Evolutionary conservation across 2,888 invertebrate species (phyloP).

Genomic region (Caenorhabditis sp.): DNA sequence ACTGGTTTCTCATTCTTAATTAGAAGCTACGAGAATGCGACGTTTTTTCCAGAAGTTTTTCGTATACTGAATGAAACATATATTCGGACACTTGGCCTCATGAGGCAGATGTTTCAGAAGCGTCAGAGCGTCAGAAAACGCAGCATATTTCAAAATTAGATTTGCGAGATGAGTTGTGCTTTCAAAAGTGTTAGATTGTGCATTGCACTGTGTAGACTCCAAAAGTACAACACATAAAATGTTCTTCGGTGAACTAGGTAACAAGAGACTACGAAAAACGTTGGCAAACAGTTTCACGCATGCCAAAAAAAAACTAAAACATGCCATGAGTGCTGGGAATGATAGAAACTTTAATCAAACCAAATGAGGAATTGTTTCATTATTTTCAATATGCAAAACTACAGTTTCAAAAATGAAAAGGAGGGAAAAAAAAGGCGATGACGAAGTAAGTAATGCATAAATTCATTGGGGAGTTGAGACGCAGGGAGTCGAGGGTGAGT

Average conservation of each 20-base stretch:
- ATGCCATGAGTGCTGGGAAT: neutral
- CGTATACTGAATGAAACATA: too few relatives aligned
- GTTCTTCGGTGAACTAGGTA: conserved; percentile 41
- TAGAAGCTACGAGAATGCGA: conserved; percentile 16
- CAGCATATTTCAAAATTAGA: neutral
- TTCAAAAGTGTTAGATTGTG: conserved; percentile 28
- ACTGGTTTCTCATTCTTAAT: conserved; percentile 54
- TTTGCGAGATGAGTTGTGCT: neutral
- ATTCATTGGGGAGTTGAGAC: conserved; percentile 35
- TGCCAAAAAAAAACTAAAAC: neutral
- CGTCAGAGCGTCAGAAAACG: neutral
- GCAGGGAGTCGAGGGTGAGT: conserved; percentile 33
- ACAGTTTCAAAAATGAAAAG: conserved; percentile 3
- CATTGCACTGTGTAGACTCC: neutral
- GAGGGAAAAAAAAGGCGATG: conserved; percentile 29
- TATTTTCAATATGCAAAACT: neutral
- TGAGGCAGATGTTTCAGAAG: neutral
- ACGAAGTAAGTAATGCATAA: conserved; percentile 49
- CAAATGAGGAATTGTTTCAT: neutral
- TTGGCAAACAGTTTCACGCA: conserved; percentile 50
- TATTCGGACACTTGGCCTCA: too few relatives aligned
- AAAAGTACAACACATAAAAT: conserved; percentile 31
- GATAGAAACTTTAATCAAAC: neutral
- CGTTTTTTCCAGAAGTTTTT: conserved; percentile 6
- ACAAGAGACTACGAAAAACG: conserved; percentile 43